Conservation (phyloP, 92 coral and sea anemone species). For the Diadumene lineata region DNA sequence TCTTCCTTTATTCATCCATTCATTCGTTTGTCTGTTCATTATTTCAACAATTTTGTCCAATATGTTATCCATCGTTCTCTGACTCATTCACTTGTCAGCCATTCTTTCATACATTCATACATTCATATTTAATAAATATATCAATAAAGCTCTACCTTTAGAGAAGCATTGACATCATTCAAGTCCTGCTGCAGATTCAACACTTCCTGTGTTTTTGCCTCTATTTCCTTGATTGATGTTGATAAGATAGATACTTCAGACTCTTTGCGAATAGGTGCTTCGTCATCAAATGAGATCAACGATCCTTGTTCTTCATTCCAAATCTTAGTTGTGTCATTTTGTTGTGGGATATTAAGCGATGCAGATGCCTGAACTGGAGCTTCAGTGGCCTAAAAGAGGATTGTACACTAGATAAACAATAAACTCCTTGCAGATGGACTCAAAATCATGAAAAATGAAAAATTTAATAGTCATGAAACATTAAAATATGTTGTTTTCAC, state of each 20-base stretch:
- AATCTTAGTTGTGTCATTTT: constrained; percentile 62
- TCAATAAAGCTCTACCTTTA: constrained; percentile 60
- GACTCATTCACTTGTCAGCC: no score
- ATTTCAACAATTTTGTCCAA: no score
- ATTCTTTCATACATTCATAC: no score
- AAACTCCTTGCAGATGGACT: no score
- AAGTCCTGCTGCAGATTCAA: constrained; percentile 86
- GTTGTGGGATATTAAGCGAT: constrained; percentile 1
- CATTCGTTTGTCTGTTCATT: no score
- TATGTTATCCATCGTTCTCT: no score
- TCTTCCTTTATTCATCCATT: no score
- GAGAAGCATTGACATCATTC: constrained; percentile 87
- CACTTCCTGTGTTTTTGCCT: constrained; percentile 84
- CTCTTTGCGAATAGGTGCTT: constrained; percentile 59
- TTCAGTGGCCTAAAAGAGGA: constrained; percentile 6
- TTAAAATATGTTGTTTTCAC: no score
- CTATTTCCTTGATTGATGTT: constrained; percentile 82
- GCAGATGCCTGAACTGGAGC: constrained; percentile 19
- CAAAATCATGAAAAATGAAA: no score
- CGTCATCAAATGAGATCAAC: constrained; percentile 82
- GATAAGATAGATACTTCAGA: constrained; percentile 87
- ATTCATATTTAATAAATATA: neutral
- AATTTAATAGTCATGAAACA: no score
- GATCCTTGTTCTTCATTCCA: constrained; percentile 90
- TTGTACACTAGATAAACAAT: no score